These are phyloP conservation scores for Nettapus auritus DNA, from an alignment of 2,113 vertebrate species.

Conservation along the genomic window DNA sequence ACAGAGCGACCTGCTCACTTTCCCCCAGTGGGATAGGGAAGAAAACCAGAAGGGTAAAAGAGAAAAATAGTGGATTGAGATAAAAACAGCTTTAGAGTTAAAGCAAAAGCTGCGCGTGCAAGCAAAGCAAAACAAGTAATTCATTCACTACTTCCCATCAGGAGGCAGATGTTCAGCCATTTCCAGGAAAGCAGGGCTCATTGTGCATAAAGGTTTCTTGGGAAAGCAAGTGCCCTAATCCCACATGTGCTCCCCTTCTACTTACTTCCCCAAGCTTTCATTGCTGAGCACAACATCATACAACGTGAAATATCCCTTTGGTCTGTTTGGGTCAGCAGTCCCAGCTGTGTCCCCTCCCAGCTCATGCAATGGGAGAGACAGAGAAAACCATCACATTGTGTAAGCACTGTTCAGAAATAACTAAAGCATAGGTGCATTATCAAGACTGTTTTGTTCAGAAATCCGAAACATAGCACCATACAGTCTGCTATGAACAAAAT, in stretches of 20 bases:
- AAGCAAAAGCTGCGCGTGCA: not conserved
- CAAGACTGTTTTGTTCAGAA: not conserved
- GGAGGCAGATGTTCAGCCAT: not conserved
- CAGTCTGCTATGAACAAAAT: not conserved
- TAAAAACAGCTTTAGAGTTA: not conserved
- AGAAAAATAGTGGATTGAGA: not conserved
- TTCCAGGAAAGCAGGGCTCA: not conserved
- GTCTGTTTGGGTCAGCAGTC: not conserved
- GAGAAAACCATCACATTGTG: not conserved
- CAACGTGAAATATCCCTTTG: not conserved
- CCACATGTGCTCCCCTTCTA: fast-evolving
- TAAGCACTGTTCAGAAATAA: not conserved
- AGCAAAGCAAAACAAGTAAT: not conserved
- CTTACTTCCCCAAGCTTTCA: not conserved
- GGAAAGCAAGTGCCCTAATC: not conserved
- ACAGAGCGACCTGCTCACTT: not conserved
- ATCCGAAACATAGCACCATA: not conserved
- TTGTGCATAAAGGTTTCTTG: not conserved
- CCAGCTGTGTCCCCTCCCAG: fast-evolving
- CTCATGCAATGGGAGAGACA: not conserved
- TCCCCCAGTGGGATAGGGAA: not conserved
- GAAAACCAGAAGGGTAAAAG: not conserved
- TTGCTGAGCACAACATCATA: not conserved
- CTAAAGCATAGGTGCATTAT: not conserved
- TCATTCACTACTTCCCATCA: not conserved